Base-by-base conservation (phyloP, 37 sponge, comb jelly and placozoan species). In the Geodia barretti region DNA sequence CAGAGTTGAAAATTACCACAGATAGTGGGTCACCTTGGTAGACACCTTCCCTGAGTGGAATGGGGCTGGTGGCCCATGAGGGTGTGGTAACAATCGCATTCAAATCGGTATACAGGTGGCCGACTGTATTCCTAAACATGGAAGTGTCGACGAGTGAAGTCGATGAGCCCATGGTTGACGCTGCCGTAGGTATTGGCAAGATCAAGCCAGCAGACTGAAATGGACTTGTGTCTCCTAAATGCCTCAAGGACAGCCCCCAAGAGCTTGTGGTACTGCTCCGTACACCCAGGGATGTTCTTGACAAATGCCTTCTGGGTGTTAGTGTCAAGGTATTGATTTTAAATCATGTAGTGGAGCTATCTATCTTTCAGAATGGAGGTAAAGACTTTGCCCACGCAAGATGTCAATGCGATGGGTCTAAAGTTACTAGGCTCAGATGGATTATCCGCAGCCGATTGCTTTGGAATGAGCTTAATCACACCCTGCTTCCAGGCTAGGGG, bases 1-100 rank as follows among this genome's bases (percentile, higher is more conserved):
- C 79, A 3, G 79, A 67, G 68, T 79, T 79, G 68, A 77, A 79
- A 0, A 79, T 67, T 43, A 41, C 32, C 4, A 39, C 47, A 79
- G 79, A 79, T 23, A 67, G 68, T 0, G 79, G 79, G 47, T 79
- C 79, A 40, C 79, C 79, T 32, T 65, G 79, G 68, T 41, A 79
- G 1, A 79, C 79, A 5, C 79, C 79, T 0, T 19, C 39, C 31
- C 25, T 67, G 0, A 79, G 67, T 0, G 68, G 79, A 29, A 79
- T 42, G 20, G 39, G 42, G 11, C 1, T 0, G 7, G 77, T 76
- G 30, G 63, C 1, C 77, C 77, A 76, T 0, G 1, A 0, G 0
- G 7, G 8, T 1, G 63, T 36, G 33, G 77, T 43, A 38, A 76
- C 7, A 7, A 34, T 37, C 21, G 58, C 79, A 24, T 5, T 5